Conservation (phyloP, 2,797 vertebrate genomes). For the Platyrinchus mystaceus region DNA sequence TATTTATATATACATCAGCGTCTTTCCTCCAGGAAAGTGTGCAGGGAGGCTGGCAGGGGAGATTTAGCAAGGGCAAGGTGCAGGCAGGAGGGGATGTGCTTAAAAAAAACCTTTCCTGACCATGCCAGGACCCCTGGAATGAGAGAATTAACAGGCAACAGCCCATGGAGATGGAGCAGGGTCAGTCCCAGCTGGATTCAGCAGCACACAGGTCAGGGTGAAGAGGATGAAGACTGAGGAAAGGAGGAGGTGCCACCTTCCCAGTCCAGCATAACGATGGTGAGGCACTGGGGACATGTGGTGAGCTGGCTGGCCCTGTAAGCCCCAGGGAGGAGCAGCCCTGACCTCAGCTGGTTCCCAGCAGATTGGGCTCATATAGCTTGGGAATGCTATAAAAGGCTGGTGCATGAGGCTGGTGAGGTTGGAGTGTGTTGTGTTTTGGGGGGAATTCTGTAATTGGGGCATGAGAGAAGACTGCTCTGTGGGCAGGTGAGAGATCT, state of each 20-base stretch:
- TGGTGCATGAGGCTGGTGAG: rapidly evolving
- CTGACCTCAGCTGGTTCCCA: neutral
- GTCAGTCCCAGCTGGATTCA: neutral
- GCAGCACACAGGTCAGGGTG: neutral
- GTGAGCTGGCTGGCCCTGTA: neutral
- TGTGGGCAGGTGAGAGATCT: neutral
- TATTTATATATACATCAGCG: neutral
- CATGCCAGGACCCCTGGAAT: neutral
- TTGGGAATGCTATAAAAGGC: neutral
- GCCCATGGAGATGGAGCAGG: neutral
- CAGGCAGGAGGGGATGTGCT: neutral
- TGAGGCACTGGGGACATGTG: neutral
- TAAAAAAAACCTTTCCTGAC: neutral
- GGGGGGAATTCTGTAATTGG: rapidly evolving
- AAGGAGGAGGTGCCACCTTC: neutral
- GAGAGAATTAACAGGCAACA: neutral
- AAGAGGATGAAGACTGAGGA: neutral
- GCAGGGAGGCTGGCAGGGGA: neutral
- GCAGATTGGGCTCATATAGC: neutral
- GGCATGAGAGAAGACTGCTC: neutral
- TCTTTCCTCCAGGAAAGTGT: neutral
- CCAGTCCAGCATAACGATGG: neutral
- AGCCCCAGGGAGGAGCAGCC: neutral
- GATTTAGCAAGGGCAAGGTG: neutral
- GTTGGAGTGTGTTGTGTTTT: rapidly evolving